phyloP scores from a whole-genome alignment of 1,140 invertebrate genomes.

The Diorhabda carinulata region DNA sequence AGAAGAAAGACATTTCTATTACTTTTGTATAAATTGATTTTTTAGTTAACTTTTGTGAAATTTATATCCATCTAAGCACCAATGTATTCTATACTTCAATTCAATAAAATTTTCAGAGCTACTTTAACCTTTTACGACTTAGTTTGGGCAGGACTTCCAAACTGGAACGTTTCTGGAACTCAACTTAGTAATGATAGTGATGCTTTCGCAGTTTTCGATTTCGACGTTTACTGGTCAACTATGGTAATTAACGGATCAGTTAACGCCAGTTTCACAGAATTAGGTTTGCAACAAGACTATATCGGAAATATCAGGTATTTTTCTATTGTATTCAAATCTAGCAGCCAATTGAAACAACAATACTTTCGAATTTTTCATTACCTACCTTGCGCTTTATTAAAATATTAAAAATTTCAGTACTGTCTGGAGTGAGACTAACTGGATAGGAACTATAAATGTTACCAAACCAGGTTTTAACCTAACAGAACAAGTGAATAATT shows the following conservation, averaged over 20 bases:
- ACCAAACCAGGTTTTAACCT: conserved; percentile 1
- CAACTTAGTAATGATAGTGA: background rate
- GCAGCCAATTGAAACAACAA: too few species aligned
- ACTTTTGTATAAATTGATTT: too few species aligned
- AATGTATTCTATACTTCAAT: too few species aligned
- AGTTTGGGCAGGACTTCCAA: background rate
- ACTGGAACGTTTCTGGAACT: conserved; percentile 3
- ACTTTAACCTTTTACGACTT: background rate
- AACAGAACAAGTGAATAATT: conserved; percentile 11
- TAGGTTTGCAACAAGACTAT: background rate
- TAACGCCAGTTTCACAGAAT: background rate
- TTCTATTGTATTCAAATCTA: too few species aligned
- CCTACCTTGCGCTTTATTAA: too few species aligned
- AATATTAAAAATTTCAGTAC: background rate
- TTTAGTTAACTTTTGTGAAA: too few species aligned
- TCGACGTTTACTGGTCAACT: background rate
- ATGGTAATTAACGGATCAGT: background rate
- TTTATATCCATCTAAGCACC: too few species aligned
- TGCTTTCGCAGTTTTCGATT: background rate
- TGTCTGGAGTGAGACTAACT: background rate
- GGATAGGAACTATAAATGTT: background rate
- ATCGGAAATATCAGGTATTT: background rate
- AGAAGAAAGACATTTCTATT: too few species aligned
- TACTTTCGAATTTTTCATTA: too few species aligned
- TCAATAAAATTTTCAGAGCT: conserved; percentile 3